Evolutionary conservation across 2,797 vertebrate genomes (phyloP).

Genomic region (Malurus splendens): DNA sequence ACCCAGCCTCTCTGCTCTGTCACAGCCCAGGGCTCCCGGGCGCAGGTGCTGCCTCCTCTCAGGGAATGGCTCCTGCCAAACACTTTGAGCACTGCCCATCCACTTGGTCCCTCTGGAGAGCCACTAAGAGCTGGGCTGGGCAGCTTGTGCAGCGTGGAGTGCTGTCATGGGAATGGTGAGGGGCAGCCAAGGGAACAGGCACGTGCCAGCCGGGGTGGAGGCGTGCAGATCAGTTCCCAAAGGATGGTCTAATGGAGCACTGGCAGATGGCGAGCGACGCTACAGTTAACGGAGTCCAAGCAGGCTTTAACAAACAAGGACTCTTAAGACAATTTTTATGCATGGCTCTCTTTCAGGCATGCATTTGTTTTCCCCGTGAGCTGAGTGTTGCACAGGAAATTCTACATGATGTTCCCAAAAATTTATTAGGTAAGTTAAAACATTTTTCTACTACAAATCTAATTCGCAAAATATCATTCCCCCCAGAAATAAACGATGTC

Average conservation of each 20-base stretch:
- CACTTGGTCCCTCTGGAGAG: background rate
- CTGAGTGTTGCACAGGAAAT: background rate
- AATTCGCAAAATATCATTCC: background rate
- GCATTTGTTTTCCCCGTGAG: background rate
- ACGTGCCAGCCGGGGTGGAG: background rate
- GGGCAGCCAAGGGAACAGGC: background rate
- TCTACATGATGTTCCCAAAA: background rate
- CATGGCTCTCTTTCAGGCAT: background rate
- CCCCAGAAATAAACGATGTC: background rate
- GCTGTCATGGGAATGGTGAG: accelerated
- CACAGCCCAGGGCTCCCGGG: background rate
- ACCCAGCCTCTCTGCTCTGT: background rate
- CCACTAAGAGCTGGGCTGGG: background rate
- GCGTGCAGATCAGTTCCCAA: background rate
- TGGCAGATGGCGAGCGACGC: background rate
- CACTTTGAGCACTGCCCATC: background rate
- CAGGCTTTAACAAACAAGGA: background rate
- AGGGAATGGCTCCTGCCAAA: background rate
- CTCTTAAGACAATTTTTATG: background rate
- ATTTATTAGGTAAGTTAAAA: background rate
- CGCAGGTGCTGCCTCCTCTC: background rate
- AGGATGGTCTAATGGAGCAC: background rate
- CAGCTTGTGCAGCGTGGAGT: accelerated
- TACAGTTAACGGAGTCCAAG: background rate
- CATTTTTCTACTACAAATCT: background rate